Percentiles rank a stretch among this genome's conserved stretches.
phyloP scores from a whole-genome alignment of 2,797 vertebrate species.

The Enteromius unitaeniatus region DNA sequence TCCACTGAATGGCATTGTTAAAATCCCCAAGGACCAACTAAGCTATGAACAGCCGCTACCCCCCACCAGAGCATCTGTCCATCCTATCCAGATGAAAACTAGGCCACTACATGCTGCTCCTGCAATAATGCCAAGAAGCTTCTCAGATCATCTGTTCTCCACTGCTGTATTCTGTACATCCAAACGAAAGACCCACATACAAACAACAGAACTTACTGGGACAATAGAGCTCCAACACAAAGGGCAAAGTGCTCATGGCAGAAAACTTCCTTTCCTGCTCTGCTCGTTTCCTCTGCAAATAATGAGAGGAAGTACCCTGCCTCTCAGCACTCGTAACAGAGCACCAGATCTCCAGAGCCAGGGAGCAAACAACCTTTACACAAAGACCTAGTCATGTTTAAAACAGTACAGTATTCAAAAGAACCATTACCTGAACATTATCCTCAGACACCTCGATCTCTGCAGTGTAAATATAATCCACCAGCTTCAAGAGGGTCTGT shows the following conservation, averaged over 20 bases:
- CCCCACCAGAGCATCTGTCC: conserved; percentile 17
- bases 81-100: conserved; percentile 33
- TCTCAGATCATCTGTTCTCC: conserved; percentile 24
- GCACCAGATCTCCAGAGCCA: conserved; percentile 18
- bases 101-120: conserved; percentile 37
- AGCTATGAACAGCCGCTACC: conserved; percentile 28
- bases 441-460: conserved; percentile 96
- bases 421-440: conserved; percentile 87
- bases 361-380: background rate
- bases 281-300: conserved; percentile 85
- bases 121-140: background rate
- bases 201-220: background rate
- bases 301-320: conserved; percentile 88
- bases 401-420: background rate
- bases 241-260: conserved; percentile 68
- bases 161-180: conserved; percentile 1
- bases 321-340: conserved; percentile 48
- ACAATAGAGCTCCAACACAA: conserved; percentile 47
- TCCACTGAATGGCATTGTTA: background rate
- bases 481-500: conserved; percentile 87
- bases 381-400: background rate
- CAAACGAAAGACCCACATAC: conserved; percentile 19
- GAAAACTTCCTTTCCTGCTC: conserved; percentile 85
- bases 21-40: conserved; percentile 5
- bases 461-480: conserved; percentile 95